These are phyloP conservation scores for Syndactyla subalaris DNA, from an alignment of 2,797 vertebrate genomes.

Conservation along the genomic window DNA sequence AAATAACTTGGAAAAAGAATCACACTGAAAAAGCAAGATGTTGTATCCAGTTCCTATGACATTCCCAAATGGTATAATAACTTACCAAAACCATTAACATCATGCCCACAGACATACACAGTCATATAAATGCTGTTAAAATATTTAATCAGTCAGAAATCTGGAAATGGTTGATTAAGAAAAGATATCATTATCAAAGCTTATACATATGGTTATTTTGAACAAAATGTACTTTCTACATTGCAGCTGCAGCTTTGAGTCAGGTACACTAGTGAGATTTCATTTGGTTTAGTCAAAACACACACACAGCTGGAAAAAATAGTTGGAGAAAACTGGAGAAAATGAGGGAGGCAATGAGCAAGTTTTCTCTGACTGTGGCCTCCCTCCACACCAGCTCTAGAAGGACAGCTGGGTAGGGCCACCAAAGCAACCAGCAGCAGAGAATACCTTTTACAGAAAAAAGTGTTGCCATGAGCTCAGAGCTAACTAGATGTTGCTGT, in stretches of 20 bases:
- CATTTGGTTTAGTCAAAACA: constrained; percentile 14
- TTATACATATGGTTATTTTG: background rate
- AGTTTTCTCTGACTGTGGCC: background rate
- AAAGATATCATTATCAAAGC: background rate
- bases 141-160: background rate
- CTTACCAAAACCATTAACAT: background rate
- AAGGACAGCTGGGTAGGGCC: background rate
- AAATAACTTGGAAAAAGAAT: background rate
- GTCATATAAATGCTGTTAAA: background rate
- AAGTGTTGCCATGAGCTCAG: background rate
- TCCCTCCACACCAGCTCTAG: background rate
- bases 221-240: background rate
- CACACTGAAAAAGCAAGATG: background rate
- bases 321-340: background rate
- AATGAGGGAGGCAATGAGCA: background rate
- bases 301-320: background rate
- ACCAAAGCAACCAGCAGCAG: background rate
- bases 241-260: background rate
- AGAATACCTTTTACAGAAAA: background rate
- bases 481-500: background rate
- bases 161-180: background rate
- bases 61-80: background rate
- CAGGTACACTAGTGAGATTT: background rate
- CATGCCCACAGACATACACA: background rate
- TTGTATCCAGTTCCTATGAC: background rate